Evolutionary conservation across 2,888 invertebrate species (phyloP), one percentile per base, ranked within the genome.

Genomic region (Epiperipatus broadwayi): DNA sequence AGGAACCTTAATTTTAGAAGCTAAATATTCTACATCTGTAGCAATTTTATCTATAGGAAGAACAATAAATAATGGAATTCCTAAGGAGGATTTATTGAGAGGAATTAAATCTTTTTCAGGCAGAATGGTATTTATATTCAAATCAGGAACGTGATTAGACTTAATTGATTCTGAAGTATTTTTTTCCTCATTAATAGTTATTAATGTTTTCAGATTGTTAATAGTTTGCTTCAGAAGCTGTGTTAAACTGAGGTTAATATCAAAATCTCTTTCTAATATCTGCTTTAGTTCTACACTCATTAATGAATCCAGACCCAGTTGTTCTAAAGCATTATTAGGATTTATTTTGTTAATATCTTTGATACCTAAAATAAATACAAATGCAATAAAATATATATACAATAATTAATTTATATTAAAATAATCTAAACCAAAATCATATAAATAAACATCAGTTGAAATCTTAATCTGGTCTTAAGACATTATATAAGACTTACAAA

Each of bases 251-350:
- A 95, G 66, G 16, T 81, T 75, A 41, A 93, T 63, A 59, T 95
- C 91, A 63, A 78, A 89, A 53, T 79, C 81, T 40, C 89, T 70
- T 59, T 91, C 91, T 38, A 93, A 64, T 0, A 83, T 81, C 63
- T 91, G 91, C 59, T 93, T 93, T 54, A 97, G 87, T 68, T 97
- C 97, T 2, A 95, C 89, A 32, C 91, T 91, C 95, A 95, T 95
- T 48, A 97, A 65, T 2, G 93, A 93, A 58, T 97, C 95, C 76
- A 97, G 83, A 43, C 95, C 95, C 28, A 97, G 70, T 59, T 97
- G 95, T 20, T 85, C 84, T 33, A 97, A 65, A 30, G 76, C 78
- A 3, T 78, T 71, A 20, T 70, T 69, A 29, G 72, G 68, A 44
- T 80, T 72, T 21, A 91, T 69, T 44, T 77, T 75, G 48, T 71